Base-by-base conservation (phyloP, 2,888 invertebrate species). In the Flexamia atlantica region DNA sequence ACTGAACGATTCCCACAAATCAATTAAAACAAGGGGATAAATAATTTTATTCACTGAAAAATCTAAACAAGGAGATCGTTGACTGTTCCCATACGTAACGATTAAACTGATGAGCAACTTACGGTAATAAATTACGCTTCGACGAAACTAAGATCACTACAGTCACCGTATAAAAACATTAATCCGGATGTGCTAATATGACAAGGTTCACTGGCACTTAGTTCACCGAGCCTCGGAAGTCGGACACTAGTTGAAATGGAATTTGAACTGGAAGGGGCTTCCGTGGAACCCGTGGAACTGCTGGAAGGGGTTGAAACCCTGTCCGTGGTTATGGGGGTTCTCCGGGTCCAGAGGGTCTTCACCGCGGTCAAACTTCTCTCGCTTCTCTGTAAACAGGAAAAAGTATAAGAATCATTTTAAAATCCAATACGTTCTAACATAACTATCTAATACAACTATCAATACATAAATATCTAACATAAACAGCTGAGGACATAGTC, bases 311-410 rank as follows among this genome's bases (percentile, higher is more conserved):
- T 93, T 95, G 90, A 94, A 93, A 20, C 93, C 93, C 12, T 91
- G 92, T 57, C 92, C 91, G 84, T 92, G 92, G 88, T 92, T 92
- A 87, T 91, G 92, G 23, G 93, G 93, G 7, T 95, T 93, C 90
- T 99, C 99, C 0, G 99, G 99, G 92, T 99, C 99, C 83, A 99
- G 92, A 0, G 99, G 99, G 93, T 99, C 99, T 88, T 96, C 95
- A 85, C 99, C 99, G 87, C 94, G 93, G 91, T 99, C 99, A 91
- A 97, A 99, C 90, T 96, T 96, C 85, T 95, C 94, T 85, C 99
- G 93, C 91, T 99, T 99, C 90, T 99, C 99, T 86, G 96, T 93
- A 92, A 89, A 9, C 46, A 46, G 12, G 40, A 40, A 12, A 40
- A 9, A 9, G 12, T 9, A 5, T 40, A 40, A 40, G 40, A 40